phyloP scores from a whole-genome alignment of 1,140 invertebrate genomes.

The Coptotermes formosanus region DNA sequence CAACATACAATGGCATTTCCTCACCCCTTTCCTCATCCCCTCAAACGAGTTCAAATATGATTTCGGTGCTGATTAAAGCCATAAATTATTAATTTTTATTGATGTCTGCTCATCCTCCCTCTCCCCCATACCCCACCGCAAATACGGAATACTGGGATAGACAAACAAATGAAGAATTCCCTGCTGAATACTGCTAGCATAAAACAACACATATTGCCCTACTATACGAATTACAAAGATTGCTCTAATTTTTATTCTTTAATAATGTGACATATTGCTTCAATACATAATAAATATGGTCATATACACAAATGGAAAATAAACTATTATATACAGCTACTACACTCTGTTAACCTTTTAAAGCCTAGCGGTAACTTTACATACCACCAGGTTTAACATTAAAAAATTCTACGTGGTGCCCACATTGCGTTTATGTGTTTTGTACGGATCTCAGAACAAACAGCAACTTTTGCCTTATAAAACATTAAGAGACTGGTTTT shows the following conservation, averaged over 20 bases:
- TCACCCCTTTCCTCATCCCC: background rate
- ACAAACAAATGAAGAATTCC: background rate
- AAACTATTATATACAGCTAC: background rate
- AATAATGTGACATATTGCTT: background rate
- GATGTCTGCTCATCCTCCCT: background rate
- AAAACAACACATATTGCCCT: too few species aligned
- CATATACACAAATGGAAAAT: background rate
- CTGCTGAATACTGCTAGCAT: background rate
- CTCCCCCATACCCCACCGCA: background rate
- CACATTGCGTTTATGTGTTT: too few species aligned
- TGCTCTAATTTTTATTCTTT: background rate
- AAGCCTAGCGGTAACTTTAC: too few species aligned
- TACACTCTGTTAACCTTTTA: too few species aligned
- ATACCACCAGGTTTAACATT: too few species aligned
- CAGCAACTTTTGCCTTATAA: too few species aligned
- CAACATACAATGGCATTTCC: background rate
- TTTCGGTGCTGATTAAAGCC: constrained; percentile 10
- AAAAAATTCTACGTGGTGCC: too few species aligned
- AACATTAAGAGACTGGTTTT: too few species aligned
- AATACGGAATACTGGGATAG: background rate
- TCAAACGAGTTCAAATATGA: background rate
- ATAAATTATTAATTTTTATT: constrained; percentile 5
- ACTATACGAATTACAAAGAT: background rate
- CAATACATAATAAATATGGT: background rate
- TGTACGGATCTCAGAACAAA: too few species aligned